These are phyloP conservation scores for Hyperopisus bebe DNA, from an alignment of 2,113 vertebrate species.

Conservation along the genomic window DNA sequence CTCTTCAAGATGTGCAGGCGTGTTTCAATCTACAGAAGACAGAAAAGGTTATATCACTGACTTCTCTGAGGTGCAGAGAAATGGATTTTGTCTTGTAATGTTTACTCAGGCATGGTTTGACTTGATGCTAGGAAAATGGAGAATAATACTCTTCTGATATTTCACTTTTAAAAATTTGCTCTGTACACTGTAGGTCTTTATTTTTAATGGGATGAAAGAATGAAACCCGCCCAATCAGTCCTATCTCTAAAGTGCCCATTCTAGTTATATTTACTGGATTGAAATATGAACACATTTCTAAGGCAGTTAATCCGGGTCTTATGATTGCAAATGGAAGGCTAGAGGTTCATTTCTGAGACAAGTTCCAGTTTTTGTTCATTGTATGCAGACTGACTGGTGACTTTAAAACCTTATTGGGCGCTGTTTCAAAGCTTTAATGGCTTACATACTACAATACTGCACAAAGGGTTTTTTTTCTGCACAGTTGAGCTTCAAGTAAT, in stretches of 20 bases:
- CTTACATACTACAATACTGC: neutral
- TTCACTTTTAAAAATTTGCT: neutral
- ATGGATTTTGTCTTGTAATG: neutral
- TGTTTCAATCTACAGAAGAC: neutral
- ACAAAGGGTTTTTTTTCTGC: neutral
- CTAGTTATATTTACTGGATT: neutral
- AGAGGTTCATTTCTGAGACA: neutral
- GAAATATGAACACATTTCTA: conserved; percentile 4
- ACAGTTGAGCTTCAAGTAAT: neutral
- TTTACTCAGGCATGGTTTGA: neutral
- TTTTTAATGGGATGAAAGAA: neutral
- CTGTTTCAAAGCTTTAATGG: neutral
- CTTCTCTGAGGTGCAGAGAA: neutral
- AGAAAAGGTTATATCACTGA: neutral
- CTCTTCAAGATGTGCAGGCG: neutral
- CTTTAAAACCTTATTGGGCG: neutral
- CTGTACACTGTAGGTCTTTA: neutral
- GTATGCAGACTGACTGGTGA: neutral
- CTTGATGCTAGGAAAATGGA: neutral
- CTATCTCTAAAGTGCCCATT: neutral
- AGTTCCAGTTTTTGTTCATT: neutral
- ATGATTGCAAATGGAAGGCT: neutral
- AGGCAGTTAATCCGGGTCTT: neutral
- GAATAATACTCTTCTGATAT: neutral
- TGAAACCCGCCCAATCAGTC: neutral